phyloP scores from a whole-genome alignment of 2,113 vertebrate genomes.

The Brachypteracias leptosomus region DNA sequence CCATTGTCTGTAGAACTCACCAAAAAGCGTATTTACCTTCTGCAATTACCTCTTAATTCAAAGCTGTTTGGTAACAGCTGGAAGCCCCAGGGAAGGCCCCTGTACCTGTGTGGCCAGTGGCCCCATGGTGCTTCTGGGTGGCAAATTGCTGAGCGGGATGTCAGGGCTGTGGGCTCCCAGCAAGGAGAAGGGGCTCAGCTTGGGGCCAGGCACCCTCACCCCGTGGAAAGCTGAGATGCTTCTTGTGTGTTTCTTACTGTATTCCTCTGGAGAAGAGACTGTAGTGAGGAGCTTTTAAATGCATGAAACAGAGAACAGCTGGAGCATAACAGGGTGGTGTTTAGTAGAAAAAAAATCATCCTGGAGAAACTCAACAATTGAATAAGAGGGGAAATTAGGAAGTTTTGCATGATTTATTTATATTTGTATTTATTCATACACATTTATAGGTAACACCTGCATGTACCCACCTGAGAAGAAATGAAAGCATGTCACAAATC shows the following conservation, averaged over 20 bases:
- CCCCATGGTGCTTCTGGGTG: neutral
- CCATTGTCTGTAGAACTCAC: neutral
- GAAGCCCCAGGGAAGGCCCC: neutral
- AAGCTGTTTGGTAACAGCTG: neutral
- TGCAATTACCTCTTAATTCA: neutral
- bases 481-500: neutral
- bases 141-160: neutral
- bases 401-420: neutral
- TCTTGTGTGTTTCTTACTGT: neutral
- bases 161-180: neutral
- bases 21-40: neutral
- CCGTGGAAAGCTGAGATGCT: neutral
- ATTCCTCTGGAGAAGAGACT: neutral
- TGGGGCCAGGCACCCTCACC: neutral
- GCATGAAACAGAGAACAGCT: neutral
- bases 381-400: neutral
- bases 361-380: neutral
- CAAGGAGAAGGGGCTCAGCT: fast-evolving
- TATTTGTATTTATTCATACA: neutral
- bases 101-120: neutral
- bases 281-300: neutral
- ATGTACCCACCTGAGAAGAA: neutral
- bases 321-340: neutral
- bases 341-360: neutral
- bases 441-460: fast-evolving